Evolutionary conservation across 2,888 invertebrate genomes (phyloP).

Genomic region (Brenthis hecate): DNA sequence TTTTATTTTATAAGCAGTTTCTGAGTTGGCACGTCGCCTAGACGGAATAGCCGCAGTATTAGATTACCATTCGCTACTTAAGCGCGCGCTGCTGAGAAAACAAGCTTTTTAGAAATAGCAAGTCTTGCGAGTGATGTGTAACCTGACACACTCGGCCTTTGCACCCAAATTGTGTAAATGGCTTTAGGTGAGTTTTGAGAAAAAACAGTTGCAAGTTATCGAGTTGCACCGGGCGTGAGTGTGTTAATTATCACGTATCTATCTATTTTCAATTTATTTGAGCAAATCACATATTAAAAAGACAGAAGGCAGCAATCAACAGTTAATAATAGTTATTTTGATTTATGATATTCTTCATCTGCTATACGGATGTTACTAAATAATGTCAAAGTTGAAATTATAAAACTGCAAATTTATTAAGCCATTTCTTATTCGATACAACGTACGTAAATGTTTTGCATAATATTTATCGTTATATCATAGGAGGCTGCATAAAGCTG

Average conservation of each 20-base stretch:
- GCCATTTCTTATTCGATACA: too few species aligned
- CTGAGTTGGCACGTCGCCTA: conserved; percentile 68
- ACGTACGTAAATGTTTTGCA: too few species aligned
- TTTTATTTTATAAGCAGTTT: conserved; percentile 23
- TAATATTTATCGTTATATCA: too few species aligned
- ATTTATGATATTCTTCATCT: too few species aligned
- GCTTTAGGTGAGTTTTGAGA: conserved; percentile 73
- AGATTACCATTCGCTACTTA: conserved; percentile 73
- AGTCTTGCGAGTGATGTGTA: conserved; percentile 55
- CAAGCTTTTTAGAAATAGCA: conserved; percentile 80
- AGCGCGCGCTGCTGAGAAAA: conserved; percentile 77
- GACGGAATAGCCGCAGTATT: conserved; percentile 62
- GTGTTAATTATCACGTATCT: conserved; percentile 7
- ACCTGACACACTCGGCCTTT: conserved; percentile 69
- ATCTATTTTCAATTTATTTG: too few species aligned
- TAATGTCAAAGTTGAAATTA: too few species aligned
- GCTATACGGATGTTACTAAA: too few species aligned
- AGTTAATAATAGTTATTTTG: too few species aligned
- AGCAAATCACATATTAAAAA: too few species aligned
- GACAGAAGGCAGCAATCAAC: too few species aligned
- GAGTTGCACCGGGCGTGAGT: conserved; percentile 44
- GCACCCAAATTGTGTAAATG: conserved; percentile 75
- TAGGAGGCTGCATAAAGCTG: too few species aligned
- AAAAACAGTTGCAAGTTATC: conserved; percentile 66
- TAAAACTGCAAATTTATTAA: too few species aligned